Percentiles rank a stretch among this genome's conserved stretches.
Conservation (phyloP, 2,797 vertebrate genomes). For the Odontamblyopus lacepedii region DNA sequence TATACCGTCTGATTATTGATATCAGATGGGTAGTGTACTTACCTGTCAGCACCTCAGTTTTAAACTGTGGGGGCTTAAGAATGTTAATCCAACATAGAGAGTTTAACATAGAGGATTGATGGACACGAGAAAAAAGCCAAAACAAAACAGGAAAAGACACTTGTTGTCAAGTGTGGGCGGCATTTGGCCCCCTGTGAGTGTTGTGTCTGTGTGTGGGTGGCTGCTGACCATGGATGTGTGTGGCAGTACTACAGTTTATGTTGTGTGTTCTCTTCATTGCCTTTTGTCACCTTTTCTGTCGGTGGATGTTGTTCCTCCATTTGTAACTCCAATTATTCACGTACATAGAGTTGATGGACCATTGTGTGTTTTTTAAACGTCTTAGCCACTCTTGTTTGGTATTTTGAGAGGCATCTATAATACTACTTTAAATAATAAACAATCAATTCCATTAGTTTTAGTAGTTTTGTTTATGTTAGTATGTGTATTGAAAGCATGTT, state of each 20-base stretch:
- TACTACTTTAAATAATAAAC: background rate
- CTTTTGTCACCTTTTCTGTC: conserved; percentile 11
- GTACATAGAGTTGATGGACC: background rate
- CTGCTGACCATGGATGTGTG: conserved; percentile 18
- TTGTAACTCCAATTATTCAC: background rate
- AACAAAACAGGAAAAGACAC: conserved; percentile 3
- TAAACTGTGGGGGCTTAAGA: background rate
- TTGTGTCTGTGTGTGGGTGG: conserved; percentile 26
- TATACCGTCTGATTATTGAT: too few species aligned
- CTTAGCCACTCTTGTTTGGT: background rate
- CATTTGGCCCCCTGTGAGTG: conserved; percentile 43
- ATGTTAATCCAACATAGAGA: background rate
- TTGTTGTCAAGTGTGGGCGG: conserved; percentile 18
- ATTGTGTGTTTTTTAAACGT: background rate
- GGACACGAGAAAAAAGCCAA: background rate
- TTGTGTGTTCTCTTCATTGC: conserved; percentile 10
- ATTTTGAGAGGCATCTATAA: background rate
- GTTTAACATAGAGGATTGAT: conserved; percentile 24
- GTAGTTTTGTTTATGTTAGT: too few species aligned
- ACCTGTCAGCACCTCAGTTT: conserved; percentile 33
- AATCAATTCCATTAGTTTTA: background rate
- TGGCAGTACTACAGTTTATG: conserved; percentile 8
- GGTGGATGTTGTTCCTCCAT: background rate
- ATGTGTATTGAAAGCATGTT: too few species aligned
- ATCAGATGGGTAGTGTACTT: background rate